phyloP scores from a whole-genome alignment of 2,888 invertebrate genomes.

The Lordiphosa fenestrarum region DNA sequence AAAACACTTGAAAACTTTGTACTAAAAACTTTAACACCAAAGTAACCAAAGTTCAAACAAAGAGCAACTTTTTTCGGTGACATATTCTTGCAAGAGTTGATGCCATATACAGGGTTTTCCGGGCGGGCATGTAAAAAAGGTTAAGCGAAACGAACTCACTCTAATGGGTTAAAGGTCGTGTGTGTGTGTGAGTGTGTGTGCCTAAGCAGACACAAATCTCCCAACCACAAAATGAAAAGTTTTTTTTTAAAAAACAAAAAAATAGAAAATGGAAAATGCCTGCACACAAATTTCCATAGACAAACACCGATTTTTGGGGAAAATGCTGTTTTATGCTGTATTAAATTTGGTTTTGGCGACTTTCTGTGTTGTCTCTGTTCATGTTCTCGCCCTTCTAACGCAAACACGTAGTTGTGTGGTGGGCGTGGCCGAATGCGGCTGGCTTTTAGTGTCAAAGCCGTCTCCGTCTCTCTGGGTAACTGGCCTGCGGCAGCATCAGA shows the following conservation, averaged over 20 bases:
- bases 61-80: conserved; percentile 50
- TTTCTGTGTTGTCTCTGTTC: conserved; percentile 11
- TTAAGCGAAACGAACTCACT: conserved; percentile 63
- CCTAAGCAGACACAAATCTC: conserved; percentile 49
- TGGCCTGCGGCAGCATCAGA: conserved; percentile 33
- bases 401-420: conserved; percentile 40
- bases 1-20: conserved; percentile 39
- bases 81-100: conserved; percentile 39
- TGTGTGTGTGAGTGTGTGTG: conserved; percentile 18
- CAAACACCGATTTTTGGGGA: conserved; percentile 53
- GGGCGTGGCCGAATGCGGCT: conserved; percentile 61
- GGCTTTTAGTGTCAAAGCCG: conserved; percentile 69
- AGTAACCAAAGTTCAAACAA: conserved; percentile 62
- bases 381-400: conserved; percentile 34
- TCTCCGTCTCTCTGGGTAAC: conserved; percentile 11
- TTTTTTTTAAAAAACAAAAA: conserved; percentile 29
- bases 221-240: conserved; percentile 63
- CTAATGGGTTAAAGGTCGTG: conserved; percentile 31
- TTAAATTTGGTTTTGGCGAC: conserved; percentile 34
- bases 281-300: conserved; percentile 50
- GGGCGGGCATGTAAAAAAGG: conserved; percentile 28
- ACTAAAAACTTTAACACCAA: conserved; percentile 48
- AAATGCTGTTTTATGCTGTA: conserved; percentile 51
- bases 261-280: conserved; percentile 14
- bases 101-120: background rate